Evolutionary conservation across 2,888 invertebrate genomes (phyloP).

Genomic region (Ctenicera cuprea): DNA sequence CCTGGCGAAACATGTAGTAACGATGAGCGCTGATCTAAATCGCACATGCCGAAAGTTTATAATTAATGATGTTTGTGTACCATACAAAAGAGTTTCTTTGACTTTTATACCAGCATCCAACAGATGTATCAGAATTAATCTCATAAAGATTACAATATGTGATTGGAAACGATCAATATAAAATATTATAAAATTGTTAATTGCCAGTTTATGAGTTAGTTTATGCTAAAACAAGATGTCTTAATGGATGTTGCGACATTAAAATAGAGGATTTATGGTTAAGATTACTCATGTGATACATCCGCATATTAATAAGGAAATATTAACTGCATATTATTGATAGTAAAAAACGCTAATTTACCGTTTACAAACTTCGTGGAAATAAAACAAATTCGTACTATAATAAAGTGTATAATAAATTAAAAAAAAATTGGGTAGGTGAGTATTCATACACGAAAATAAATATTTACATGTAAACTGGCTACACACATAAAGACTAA

Average conservation of each 20-base stretch:
- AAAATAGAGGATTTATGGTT: constrained; percentile 11
- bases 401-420: too few relatives aligned
- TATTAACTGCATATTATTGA: neutral
- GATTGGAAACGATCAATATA: constrained; percentile 3
- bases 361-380: neutral
- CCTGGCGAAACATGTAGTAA: constrained; percentile 13
- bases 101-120: neutral
- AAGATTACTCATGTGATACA: neutral
- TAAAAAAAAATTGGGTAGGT: too few relatives aligned
- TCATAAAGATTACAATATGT: neutral
- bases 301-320: constrained; percentile 15
- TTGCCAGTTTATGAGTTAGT: constrained; percentile 12
- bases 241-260: constrained; percentile 2
- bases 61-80: constrained; percentile 18
- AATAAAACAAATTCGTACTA: neutral
- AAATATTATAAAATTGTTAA: constrained; percentile 5
- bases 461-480: too few relatives aligned
- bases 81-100: neutral
- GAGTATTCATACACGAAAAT: too few relatives aligned
- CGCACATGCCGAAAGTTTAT: constrained; percentile 22
- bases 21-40: constrained; percentile 33
- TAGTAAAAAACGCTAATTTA: constrained; percentile 1
- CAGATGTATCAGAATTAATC: neutral
- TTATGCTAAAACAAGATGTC: constrained; percentile 1
- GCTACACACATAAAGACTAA: too few relatives aligned